Evolutionary conservation across 2,113 vertebrate species (phyloP).

Genomic region (Siphamia tubifer): DNA sequence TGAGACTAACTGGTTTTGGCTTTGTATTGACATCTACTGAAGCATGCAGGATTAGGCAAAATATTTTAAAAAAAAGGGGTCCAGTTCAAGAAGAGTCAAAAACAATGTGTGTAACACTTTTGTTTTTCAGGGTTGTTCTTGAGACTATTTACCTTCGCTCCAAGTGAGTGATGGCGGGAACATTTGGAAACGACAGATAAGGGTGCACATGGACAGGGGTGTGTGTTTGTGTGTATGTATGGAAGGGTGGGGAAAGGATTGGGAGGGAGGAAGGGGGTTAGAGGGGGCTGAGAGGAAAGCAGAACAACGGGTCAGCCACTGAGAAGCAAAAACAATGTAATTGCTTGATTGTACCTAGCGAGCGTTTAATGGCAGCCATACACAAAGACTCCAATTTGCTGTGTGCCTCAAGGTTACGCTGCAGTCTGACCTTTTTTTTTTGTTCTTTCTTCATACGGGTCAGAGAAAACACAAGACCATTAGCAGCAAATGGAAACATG

Average conservation of each 20-base stretch:
- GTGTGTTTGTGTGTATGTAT: not conserved
- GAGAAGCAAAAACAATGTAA: constrained; percentile 11
- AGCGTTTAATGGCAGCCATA: constrained; percentile 33
- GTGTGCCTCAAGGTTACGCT: constrained; percentile 28
- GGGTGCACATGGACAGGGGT: not conserved
- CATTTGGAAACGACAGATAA: constrained; percentile 3
- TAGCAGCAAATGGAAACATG: constrained; percentile 4
- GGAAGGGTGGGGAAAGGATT: not conserved
- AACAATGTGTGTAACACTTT: not conserved
- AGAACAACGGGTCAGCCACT: not conserved
- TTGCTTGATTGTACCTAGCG: constrained; percentile 34
- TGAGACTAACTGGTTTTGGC: not conserved
- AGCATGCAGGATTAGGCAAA: not conserved
- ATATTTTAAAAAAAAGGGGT: not conserved
- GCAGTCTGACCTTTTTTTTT: constrained; percentile 15
- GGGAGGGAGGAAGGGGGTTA: too few relatives aligned
- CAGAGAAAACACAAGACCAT: not conserved
- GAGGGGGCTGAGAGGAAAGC: not conserved
- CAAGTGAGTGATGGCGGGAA: not conserved
- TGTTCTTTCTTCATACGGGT: not conserved
- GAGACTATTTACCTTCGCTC: not conserved
- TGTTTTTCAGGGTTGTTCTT: not conserved
- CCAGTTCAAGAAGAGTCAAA: not conserved
- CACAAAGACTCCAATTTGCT: constrained; percentile 57
- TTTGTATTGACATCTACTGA: not conserved